Conservation (phyloP, 2,113 vertebrate genomes). For the Solea solea region DNA sequence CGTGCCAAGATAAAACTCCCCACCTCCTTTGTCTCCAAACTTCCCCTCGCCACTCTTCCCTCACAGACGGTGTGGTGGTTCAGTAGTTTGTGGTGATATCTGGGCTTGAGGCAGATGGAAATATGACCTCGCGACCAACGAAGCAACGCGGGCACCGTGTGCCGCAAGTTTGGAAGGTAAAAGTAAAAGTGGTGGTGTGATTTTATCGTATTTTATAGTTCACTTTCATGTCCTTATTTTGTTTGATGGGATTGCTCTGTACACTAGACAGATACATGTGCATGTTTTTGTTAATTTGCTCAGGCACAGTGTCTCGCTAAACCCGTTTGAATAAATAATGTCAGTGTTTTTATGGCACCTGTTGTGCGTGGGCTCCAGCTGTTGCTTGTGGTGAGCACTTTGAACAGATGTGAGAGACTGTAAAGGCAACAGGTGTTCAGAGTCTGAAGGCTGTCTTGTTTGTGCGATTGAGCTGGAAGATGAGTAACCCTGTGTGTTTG, state of each 20-base stretch:
- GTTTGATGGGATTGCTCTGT: not conserved
- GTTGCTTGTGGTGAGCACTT: conserved; percentile 39
- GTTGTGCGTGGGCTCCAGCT: conserved; percentile 30
- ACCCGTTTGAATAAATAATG: not conserved
- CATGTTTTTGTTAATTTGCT: too few relatives aligned
- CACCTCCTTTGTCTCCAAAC: conserved; percentile 15
- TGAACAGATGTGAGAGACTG: conserved; percentile 47
- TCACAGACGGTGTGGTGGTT: not conserved
- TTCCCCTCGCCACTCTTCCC: not conserved
- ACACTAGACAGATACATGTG: too few relatives aligned
- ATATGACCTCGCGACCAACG: conserved; percentile 57
- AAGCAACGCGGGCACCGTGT: not conserved
- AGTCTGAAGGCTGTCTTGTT: conserved; percentile 5
- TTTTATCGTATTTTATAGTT: not conserved
- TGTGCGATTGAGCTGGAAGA: conserved; percentile 8
- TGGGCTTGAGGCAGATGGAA: conserved; percentile 52
- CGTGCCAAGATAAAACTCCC: conserved; percentile 19
- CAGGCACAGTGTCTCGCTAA: not conserved
- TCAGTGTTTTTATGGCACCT: conserved; percentile 6
- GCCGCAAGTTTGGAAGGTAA: conserved; percentile 36
- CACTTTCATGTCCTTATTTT: not conserved
- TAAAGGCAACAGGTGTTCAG: conserved; percentile 52
- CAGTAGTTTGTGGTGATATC: conserved; percentile 33
- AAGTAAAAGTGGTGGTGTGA: conserved; percentile 2
- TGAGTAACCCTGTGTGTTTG: not conserved